Evolutionary conservation across 2,113 vertebrate species (phyloP).

Genomic region (Pardalotus punctatus): DNA sequence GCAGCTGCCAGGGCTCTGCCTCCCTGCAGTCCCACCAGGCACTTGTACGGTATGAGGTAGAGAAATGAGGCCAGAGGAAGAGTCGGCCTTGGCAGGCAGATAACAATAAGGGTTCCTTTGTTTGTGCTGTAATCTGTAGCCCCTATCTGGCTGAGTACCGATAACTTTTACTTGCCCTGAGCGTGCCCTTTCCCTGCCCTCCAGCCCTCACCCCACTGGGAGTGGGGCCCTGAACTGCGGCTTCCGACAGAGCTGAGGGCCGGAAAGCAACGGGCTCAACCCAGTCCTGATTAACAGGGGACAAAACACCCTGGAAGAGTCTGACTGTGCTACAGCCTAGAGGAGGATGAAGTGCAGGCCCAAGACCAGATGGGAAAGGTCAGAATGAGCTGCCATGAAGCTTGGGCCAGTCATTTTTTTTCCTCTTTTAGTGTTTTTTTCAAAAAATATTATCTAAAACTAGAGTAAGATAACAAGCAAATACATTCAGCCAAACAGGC

Average conservation of each 20-base stretch:
- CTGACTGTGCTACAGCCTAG: not conserved
- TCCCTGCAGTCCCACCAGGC: not conserved
- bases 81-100: not conserved
- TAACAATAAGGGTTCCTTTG: not conserved
- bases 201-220: not conserved
- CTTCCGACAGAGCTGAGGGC: not conserved
- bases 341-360: not conserved
- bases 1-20: not conserved
- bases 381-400: not conserved
- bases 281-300: rapidly evolving
- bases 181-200: not conserved
- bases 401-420: not conserved
- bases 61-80: not conserved
- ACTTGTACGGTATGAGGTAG: not conserved
- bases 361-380: not conserved
- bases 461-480: not conserved
- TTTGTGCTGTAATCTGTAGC: not conserved
- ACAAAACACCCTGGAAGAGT: not conserved
- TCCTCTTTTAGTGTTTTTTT: not conserved
- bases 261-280: not conserved
- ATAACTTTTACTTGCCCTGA: not conserved
- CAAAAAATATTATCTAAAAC: not conserved
- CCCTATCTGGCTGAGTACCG: rapidly evolving
- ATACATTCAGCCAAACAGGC: not conserved
- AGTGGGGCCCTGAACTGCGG: rapidly evolving